These are phyloP conservation scores for Liparis tanakae DNA, from an alignment of 2,797 vertebrate genomes.

Conservation along the genomic window DNA sequence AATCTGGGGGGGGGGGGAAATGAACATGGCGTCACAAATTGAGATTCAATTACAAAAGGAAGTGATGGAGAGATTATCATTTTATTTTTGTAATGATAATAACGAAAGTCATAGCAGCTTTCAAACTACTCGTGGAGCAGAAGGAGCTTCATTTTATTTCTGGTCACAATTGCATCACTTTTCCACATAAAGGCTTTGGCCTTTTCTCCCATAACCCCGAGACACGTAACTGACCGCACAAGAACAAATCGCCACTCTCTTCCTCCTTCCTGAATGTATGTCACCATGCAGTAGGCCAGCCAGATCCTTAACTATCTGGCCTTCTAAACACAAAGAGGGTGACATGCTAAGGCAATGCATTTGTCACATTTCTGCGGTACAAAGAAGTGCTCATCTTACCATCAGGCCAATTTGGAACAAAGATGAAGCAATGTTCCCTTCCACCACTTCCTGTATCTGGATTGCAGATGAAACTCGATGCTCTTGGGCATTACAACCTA, in stretches of 20 bases:
- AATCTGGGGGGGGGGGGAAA: conserved; percentile 33
- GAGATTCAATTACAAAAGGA: conserved; percentile 29
- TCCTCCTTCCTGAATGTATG: not conserved
- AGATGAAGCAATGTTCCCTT: conserved; percentile 11
- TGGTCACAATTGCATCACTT: not conserved
- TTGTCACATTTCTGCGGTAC: conserved; percentile 8
- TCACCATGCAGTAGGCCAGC: too few relatives aligned
- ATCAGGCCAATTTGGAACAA: conserved; percentile 15
- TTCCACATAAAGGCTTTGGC: not conserved
- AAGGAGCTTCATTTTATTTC: not conserved
- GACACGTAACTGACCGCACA: conserved; percentile 1
- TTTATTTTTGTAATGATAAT: too few relatives aligned
- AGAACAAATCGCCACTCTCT: not conserved
- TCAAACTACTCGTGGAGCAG: not conserved
- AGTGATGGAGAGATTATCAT: not conserved
- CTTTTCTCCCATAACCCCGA: not conserved
- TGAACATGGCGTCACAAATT: conserved; percentile 37
- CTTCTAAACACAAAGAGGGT: conserved; percentile 16
- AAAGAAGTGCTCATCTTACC: not conserved
- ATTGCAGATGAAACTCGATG: not conserved
- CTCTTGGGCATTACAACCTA: conserved; percentile 19
- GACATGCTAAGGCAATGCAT: conserved; percentile 16
- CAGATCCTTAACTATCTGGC: conserved; percentile 6
- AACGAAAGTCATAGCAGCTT: too few relatives aligned
- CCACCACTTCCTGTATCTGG: not conserved